Evolutionary conservation across 2,113 vertebrate species (phyloP), one percentile per base, ranked within the genome.

Genomic region (Ptilonorhynchus violaceus): DNA sequence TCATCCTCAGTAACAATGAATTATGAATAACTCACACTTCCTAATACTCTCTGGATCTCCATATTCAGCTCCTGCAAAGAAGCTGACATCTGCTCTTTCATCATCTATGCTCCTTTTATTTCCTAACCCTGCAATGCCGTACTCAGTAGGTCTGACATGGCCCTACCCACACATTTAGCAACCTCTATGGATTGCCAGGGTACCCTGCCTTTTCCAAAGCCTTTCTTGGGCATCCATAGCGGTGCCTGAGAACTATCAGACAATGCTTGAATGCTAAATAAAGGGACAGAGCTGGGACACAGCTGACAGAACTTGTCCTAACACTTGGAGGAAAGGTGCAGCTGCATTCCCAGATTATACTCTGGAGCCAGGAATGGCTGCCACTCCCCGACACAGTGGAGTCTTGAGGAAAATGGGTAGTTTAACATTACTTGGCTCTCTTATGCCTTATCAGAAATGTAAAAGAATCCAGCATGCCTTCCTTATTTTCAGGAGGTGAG

Each of bases 231-330:
- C 92, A 92, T 70, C 53, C 50, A 35, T 16, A 46, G 28, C 68
- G 6, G 25, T 31, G 25, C 55, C 92, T 89, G 95, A 67, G 79
- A 88, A 63, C 62, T 73, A 63, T n/a, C 73, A 87, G 75, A 89
- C 89, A 85, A 84, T 70, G 77, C 11, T 49, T 46, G 66, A 82
- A 17, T 46, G 89, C 86, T 85, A 96, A 96, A 90, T 97, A 88
- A 95, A 96, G 93, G 74, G 92, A 95, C 95, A 90, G 95, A 96
- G 93, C 96, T 68, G 70, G 96, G 96, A 86, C 96, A 94, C 99
- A 99, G 98, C 98, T 98, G 99, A 98, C 66, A 92, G 86, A 96
- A 49, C 97, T 30, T 98, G 98, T 98, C 91, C 94, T 74, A 94
- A 95, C 97, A 91, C 92, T 91, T 96, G 92, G 95, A 96, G 94